Evolutionary conservation across 2,113 vertebrate genomes (phyloP), one percentile per base, ranked within the genome.

Genomic region (Rattus rattus): DNA sequence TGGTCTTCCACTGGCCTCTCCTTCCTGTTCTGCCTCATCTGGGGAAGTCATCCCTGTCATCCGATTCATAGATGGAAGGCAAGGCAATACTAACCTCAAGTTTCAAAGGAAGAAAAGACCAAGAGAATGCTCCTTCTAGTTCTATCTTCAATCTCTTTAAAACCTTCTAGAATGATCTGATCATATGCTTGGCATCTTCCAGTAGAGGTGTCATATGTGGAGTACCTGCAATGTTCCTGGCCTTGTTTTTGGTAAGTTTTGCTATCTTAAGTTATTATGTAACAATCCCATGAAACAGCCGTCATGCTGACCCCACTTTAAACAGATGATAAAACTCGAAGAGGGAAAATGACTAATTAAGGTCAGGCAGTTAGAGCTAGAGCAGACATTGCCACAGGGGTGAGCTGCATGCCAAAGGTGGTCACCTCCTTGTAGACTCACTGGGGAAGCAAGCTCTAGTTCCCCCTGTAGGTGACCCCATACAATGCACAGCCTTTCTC

Each of bases 181-280:
- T 86, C 59, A 47, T 52, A 43, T 89, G 90, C 81, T 87, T 95
- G 88, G 88, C 70, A 72, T 89, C 76, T 96, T 94, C 92, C 47
- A 79, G 87, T 84, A 67, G 49, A 84, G 43, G n/a, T 22, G 30
- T 86, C 96, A 91, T 91, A 83, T 94, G 94, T 76, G 61, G 77
- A 94, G 28, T 76, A 94, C 95, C 86, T 97, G 87, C 9, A 19
- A 39, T 14, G 67, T 33, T 86, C 83, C 67, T 63, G 90, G 61
- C 30, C 24, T 89, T 89, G 81, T 90, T 94, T 96, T 56, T 61
- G 28, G 47, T 90, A 77, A 86, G 67, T 93, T 96, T 97, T 95
- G 83, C 39, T 69, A 43, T 67, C 90, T 95, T 59, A 47, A 86
- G 85, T 85, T 43, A 52, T 88, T 69, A 70, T 61, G 39, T n/a